A percentile compares a stretch with the other conserved stretches of the same genome.
These are phyloP conservation scores for Melanotaenia pygmaea DNA, from an alignment of 2,797 vertebrate species.

Conservation along the genomic window DNA sequence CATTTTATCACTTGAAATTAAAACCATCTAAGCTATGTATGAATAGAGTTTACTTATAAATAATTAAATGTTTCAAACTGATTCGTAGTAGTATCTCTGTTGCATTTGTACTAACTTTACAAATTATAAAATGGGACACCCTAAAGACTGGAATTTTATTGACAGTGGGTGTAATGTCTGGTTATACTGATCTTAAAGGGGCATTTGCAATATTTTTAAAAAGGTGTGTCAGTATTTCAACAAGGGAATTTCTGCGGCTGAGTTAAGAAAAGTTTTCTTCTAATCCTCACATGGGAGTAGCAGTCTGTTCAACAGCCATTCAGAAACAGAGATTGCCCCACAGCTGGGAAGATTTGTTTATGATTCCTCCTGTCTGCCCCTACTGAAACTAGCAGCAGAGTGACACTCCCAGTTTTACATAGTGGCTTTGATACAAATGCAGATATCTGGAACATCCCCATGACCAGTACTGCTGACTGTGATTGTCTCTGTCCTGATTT, in stretches of 20 bases:
- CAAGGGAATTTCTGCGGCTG: not conserved
- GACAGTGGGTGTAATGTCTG: not conserved
- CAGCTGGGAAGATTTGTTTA: constrained; percentile 38
- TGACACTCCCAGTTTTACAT: constrained; percentile 25
- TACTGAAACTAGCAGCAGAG: constrained; percentile 37
- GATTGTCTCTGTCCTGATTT: not conserved
- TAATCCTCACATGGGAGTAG: constrained; percentile 11
- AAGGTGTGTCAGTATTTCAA: constrained; percentile 9
- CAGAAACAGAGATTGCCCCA: constrained; percentile 12
- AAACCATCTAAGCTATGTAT: not conserved
- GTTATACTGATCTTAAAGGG: not conserved
- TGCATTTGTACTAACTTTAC: not conserved
- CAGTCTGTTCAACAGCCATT: not conserved
- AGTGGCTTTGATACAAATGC: constrained; percentile 7
- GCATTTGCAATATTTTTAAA: not conserved
- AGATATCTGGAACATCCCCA: not conserved
- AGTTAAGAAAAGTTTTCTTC: not conserved
- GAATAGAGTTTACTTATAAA: not conserved
- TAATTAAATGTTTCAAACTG: constrained; percentile 11
- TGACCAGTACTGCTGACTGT: not conserved
- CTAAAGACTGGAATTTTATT: constrained; percentile 2
- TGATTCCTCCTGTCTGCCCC: not conserved
- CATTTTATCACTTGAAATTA: constrained; percentile 8
- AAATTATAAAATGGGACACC: not conserved
- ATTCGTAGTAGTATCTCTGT: not conserved